These are phyloP conservation scores for Hemicordylus capensis DNA, from an alignment of 2,113 vertebrate genomes.

Conservation along the genomic window DNA sequence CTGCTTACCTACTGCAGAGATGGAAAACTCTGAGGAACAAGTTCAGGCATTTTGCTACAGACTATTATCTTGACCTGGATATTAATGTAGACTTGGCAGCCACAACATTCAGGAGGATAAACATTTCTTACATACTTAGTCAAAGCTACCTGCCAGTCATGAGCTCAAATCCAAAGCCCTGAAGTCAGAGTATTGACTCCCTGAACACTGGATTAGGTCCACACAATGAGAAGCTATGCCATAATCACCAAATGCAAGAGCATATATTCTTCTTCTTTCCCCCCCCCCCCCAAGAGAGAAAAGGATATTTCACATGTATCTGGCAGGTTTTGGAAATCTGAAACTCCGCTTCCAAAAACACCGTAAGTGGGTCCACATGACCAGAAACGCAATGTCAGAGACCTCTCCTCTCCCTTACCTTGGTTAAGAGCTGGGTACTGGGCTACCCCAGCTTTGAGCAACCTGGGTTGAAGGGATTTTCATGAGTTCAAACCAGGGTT, in stretches of 20 bases:
- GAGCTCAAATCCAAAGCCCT: not conserved
- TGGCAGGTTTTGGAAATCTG: too few species aligned
- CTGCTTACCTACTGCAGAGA: conserved; percentile 19
- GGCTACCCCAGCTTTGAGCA: too few species aligned
- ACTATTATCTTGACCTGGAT: conserved; percentile 43
- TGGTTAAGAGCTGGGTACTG: too few species aligned
- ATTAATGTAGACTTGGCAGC: conserved; percentile 32
- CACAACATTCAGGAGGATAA: conserved; percentile 39
- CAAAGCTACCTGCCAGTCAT: conserved; percentile 26
- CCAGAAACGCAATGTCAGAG: too few species aligned
- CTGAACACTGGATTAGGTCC: not conserved
- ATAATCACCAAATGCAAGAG: too few species aligned
- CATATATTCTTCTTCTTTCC: not conserved
- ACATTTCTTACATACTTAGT: conserved; percentile 34
- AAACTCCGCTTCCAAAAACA: too few species aligned
- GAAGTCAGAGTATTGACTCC: conserved; percentile 6
- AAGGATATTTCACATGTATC: not conserved
- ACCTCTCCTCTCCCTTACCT: too few species aligned
- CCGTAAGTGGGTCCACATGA: too few species aligned
- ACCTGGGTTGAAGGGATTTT: too few species aligned
- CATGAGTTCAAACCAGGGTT: too few species aligned
- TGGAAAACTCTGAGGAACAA: conserved; percentile 30
- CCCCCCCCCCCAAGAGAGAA: not conserved
- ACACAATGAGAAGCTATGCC: not conserved
- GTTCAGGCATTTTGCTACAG: conserved; percentile 49